These are phyloP conservation scores for Corticium candelabrum DNA, from an alignment of 37 sponge, comb jelly and placozoan species.

Conservation along the genomic window DNA sequence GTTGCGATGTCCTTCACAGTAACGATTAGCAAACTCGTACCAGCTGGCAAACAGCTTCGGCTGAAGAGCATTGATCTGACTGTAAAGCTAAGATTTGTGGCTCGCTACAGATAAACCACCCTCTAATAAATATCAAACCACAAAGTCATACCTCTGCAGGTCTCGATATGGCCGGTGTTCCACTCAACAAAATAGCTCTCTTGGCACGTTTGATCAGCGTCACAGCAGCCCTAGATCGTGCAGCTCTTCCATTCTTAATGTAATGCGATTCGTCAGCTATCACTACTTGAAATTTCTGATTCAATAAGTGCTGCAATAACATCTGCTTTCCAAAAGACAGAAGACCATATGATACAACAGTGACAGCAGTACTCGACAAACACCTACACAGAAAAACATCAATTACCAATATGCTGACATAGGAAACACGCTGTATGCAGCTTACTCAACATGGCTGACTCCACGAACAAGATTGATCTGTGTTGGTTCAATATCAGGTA, in stretches of 20 bases:
- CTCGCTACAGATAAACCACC: not conserved
- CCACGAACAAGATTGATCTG: not conserved
- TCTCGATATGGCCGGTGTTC: conserved; percentile 6
- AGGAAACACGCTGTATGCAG: no score
- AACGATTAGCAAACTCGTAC: not conserved
- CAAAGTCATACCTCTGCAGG: not conserved
- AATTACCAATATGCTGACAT: no score
- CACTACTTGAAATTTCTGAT: not conserved
- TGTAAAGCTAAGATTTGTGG: not conserved
- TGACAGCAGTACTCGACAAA: not conserved
- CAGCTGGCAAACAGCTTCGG: not conserved
- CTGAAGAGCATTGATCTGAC: not conserved
- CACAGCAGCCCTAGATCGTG: not conserved
- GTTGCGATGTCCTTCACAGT: not conserved
- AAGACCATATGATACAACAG: not conserved
- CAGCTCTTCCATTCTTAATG: not conserved
- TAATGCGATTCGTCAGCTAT: not conserved
- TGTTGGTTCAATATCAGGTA: not conserved
- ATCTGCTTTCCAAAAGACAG: not conserved
- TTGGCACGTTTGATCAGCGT: not conserved
- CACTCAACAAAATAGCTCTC: not conserved
- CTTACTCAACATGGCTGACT: not conserved
- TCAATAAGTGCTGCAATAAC: not conserved
- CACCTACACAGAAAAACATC: not conserved
- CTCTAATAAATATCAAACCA: not conserved